Conservation (phyloP, 2,113 vertebrate genomes). For the Gymnogyps californianus region DNA sequence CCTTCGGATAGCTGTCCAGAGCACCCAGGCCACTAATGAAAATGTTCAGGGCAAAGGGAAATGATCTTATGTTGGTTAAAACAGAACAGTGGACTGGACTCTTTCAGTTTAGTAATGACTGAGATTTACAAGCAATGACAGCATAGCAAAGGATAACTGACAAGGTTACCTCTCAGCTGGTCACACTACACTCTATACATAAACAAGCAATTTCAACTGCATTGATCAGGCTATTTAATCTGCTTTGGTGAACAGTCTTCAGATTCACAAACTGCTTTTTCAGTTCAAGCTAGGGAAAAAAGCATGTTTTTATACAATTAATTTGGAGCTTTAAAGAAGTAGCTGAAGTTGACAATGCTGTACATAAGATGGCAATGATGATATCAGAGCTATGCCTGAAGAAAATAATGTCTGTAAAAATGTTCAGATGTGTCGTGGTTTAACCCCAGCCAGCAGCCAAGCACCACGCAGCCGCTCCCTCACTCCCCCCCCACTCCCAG, state of each 20-base stretch:
- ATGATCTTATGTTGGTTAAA: not conserved
- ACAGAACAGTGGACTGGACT: not conserved
- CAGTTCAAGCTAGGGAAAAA: not conserved
- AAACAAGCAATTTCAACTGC: not conserved
- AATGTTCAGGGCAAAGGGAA: not conserved
- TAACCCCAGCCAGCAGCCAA: too few relatives aligned
- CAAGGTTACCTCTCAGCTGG: not conserved
- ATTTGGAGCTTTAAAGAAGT: not conserved
- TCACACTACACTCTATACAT: not conserved
- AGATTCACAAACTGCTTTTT: not conserved
- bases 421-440: not conserved
- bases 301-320: not conserved
- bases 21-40: not conserved
- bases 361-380: not conserved
- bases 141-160: not conserved
- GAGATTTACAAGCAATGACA: not conserved
- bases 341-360: not conserved
- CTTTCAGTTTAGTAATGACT: not conserved
- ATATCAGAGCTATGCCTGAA: not conserved
- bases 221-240: not conserved
- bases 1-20: rapidly evolving
- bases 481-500: too few relatives aligned
- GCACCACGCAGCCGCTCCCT: too few relatives aligned
- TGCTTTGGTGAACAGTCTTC: not conserved
- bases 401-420: not conserved